Conservation (phyloP, 2,113 vertebrate genomes). For the Uria aalge region DNA sequence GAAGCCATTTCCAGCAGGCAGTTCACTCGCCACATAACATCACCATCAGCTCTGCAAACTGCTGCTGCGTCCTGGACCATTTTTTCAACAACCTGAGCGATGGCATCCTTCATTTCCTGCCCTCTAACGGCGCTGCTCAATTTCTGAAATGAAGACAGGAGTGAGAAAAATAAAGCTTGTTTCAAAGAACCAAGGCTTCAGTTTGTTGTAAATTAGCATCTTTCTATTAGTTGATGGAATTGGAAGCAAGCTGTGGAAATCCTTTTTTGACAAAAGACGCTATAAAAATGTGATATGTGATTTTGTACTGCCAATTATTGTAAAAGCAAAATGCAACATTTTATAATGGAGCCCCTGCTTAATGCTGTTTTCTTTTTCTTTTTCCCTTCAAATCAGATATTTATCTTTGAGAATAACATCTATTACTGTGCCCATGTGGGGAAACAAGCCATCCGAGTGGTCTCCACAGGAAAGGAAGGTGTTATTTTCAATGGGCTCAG, state of each 20-base stretch:
- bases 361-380: slow-evolving; percentile 30
- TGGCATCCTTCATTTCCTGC: neutral
- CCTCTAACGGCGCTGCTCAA: neutral
- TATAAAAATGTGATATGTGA: slow-evolving; percentile 9
- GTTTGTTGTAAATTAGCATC: slow-evolving; percentile 19
- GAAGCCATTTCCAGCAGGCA: neutral
- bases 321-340: neutral
- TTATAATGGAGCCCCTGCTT: neutral
- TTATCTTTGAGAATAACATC: slow-evolving; percentile 99
- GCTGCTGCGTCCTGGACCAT: neutral
- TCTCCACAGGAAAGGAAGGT: slow-evolving; percentile 93
- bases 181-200: neutral
- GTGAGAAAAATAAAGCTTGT: neutral
- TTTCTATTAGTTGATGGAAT: neutral
- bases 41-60: neutral
- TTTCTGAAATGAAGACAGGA: neutral
- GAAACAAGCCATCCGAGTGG: slow-evolving; percentile 94
- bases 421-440: slow-evolving; percentile 94
- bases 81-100: neutral
- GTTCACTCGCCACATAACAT: neutral
- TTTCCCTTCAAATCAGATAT: slow-evolving; percentile 81
- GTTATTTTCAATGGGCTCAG: slow-evolving; percentile 96
- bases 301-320: neutral
- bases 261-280: neutral
- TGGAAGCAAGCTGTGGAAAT: neutral